Base-by-base conservation (phyloP, 2,113 vertebrate genomes). In the Amphiprion percula region DNA sequence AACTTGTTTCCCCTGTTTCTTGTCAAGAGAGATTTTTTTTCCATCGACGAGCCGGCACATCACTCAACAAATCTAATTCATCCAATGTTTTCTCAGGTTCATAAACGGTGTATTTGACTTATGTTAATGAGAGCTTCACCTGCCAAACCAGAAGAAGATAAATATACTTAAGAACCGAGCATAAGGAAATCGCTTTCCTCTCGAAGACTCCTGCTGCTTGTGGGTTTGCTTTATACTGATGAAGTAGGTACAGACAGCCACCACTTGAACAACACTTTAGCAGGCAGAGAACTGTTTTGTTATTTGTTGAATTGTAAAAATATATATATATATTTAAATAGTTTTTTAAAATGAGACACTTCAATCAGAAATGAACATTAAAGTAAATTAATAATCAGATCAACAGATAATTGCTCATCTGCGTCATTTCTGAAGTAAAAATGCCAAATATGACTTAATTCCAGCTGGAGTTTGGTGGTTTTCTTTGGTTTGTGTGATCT, bases 81-180 rank as follows among this genome's bases (percentile, higher is more conserved):
- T 61, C 23, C 67, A 54, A 21, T 84, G 84, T 92, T 91, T 92
- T 46, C 69, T 77, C 70, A 56, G 53, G 24, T 79, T 60, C 62
- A 52, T 49, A 59, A 47, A 39, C n/a, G 68, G 71, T 64, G 61
- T 54, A 69, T 79, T 83, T 82, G 70, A 79, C 44, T 83, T 67
- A 77, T 88, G 83, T 67, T 79, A 90, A 88, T 81, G 64, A 66
- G 52, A 63, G 17, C 14, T 23, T 80, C 69, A 69, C 66, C n/a
- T 83, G 84, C 81, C 87, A 88, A 77, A 80, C 68, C 59, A 60
- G 58, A 69, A 55, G 61, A 86, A 81, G 63, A 83, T 70, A 88
- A 87, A 83, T 71, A 86, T 60, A 89, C 80, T 66, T 66, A 47
- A 62, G 26, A 50, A 58, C 53, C 15, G 44, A 69, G 68, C 77